A percentile compares a stretch with the other conserved stretches of the same genome.
Conservation (phyloP, 1,140 invertebrate species). For the Bradynema listronoti region DNA sequence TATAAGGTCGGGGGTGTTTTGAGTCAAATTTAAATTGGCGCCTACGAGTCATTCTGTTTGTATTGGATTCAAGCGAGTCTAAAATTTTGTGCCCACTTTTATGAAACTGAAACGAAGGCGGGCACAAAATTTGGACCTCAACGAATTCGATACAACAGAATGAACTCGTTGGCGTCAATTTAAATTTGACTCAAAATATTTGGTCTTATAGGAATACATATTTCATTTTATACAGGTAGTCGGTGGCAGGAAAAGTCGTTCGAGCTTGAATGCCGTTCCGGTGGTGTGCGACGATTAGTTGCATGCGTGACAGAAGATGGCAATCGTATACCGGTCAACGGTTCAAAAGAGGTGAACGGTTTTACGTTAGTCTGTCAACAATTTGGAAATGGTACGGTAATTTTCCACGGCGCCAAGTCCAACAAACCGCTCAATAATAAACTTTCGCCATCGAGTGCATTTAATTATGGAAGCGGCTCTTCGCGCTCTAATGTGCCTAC, state of each 20-base stretch:
- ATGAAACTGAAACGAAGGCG: too few species aligned
- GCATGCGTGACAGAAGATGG: constrained; percentile 40
- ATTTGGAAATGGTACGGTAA: constrained; percentile 39
- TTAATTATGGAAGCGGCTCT: neutral
- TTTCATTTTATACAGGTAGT: constrained; percentile 16
- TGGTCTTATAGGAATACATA: too few species aligned
- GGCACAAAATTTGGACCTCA: too few species aligned
- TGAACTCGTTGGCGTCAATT: too few species aligned
- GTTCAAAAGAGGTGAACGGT: constrained; percentile 24
- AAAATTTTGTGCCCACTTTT: too few species aligned
- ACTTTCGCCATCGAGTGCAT: neutral
- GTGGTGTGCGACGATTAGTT: constrained; percentile 18
- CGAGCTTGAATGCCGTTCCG: constrained; percentile 42
- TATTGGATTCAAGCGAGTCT: too few species aligned
- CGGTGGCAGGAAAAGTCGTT: constrained; percentile 46
- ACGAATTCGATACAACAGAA: too few species aligned
- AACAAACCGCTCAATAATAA: too few species aligned
- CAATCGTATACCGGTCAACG: constrained; percentile 26
- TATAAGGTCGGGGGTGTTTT: too few species aligned
- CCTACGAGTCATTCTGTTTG: too few species aligned
- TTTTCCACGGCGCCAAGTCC: constrained; percentile 43
- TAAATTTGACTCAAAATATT: too few species aligned
- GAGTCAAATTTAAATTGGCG: too few species aligned
- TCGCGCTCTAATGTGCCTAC: neutral
- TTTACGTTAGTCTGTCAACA: constrained; percentile 40